These are phyloP conservation scores for Hydrophis major DNA, from an alignment of 2,797 vertebrate species.

Conservation along the genomic window DNA sequence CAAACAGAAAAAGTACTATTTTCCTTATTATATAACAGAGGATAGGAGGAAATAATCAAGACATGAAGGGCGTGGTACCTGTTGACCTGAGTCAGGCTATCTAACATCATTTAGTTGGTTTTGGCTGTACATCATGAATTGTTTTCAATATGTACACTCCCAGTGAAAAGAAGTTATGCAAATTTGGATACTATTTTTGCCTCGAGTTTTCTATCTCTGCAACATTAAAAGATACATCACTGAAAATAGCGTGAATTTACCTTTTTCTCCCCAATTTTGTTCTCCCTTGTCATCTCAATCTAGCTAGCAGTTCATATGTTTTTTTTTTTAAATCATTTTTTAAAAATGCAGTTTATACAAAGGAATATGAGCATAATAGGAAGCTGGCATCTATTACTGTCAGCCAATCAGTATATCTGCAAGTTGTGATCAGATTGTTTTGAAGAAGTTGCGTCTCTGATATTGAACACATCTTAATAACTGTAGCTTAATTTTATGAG, in stretches of 20 bases:
- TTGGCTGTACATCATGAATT: not conserved
- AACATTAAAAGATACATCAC: not conserved
- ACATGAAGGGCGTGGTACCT: not conserved
- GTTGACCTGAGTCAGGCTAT: not conserved
- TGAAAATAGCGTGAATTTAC: not conserved
- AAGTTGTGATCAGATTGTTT: not conserved
- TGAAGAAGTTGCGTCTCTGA: not conserved
- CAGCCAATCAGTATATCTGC: not conserved
- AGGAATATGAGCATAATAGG: not conserved
- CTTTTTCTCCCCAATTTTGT: not conserved
- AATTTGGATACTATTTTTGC: not conserved
- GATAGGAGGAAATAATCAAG: not conserved
- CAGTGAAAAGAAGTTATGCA: not conserved
- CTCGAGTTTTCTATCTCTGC: not conserved
- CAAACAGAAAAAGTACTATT: not conserved
- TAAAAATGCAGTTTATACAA: not conserved
- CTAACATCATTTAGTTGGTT: not conserved
- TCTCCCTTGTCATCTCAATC: not conserved
- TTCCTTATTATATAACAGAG: not conserved
- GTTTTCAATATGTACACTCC: not conserved
- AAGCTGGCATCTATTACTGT: not conserved
- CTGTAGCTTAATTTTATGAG: not conserved
- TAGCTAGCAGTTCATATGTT: not conserved
- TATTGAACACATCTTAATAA: not conserved
- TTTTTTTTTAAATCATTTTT: not conserved